Evolutionary conservation across 2,888 invertebrate species (phyloP), one percentile per base, ranked within the genome.

Genomic region (Hydrotaea cyrtoneurina): DNA sequence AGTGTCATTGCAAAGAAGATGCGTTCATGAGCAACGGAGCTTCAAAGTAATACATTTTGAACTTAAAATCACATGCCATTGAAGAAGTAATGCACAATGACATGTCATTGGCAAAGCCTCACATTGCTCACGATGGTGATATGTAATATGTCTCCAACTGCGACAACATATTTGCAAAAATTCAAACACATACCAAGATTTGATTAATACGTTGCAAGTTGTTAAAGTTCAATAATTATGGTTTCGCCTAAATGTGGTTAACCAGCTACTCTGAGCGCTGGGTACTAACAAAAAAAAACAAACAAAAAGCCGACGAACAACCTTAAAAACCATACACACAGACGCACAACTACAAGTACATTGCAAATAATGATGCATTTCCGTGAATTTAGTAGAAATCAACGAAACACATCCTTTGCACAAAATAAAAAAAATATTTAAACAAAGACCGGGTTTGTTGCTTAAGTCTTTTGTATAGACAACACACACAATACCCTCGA

Each of bases 391-490:
- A 11, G 55, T 21, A 21, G 21, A 26, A 59, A 19, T 23, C 59
- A 15, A 59, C 19, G 10, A 23, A 59, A 21, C 5, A 19, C 21
- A 55, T 21, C 55, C 23, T 55, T 53, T 53, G 53, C 53, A 53
- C 8, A 21, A 53, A 17, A 17, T 10, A 17, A 31, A 66, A 53
- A 26, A n/a, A 55, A 55, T 55, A 1, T 46, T 15, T n/a, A 23
- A 64, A 26, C 21, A 13, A 46, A 31, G 55, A 15, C n/a, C 59
- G 26, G n/a, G 71, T 71, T 57, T 50, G 78, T 71, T 36, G 13
- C 46, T 59, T 78, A 71, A 78, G 50, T 77, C 77, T 77, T 77
- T 69, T 69, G 78, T 57, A 26, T 71, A 15, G 31, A 21, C 43
- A 4, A 43, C 66, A 17, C 21, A 7, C 31, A 31, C 31, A 31